Evolutionary conservation across 2,113 vertebrate species (phyloP).

Genomic region (Corythaeola cristata): DNA sequence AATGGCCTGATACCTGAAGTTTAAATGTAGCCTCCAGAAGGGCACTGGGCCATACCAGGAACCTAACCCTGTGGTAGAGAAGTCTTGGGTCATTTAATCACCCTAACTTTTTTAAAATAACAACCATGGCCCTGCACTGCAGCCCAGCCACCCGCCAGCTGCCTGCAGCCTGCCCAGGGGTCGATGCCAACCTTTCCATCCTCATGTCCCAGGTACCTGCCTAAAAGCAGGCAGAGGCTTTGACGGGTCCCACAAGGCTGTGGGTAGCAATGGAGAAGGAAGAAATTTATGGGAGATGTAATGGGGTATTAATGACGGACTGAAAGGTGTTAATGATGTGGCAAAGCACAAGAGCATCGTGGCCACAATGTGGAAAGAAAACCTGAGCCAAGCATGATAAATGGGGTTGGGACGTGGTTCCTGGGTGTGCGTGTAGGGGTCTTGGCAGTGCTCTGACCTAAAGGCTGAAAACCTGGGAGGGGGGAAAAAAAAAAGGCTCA

Average conservation of each 20-base stretch:
- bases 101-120: background rate
- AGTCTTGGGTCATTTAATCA: background rate
- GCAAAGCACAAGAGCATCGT: background rate
- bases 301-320: background rate
- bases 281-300: background rate
- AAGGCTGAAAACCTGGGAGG: background rate
- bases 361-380: background rate
- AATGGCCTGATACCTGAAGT: fast-evolving
- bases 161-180: background rate
- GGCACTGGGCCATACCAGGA: background rate
- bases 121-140: background rate
- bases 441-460: background rate
- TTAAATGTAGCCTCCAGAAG: background rate
- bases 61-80: background rate
- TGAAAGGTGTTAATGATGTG: background rate
- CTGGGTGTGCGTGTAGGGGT: background rate
- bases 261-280: background rate
- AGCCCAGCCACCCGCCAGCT: background rate
- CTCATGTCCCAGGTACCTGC: background rate
- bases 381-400: background rate
- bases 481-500: background rate
- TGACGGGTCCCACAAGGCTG: background rate
- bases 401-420: background rate
- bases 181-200: background rate
- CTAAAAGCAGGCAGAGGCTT: background rate